These are phyloP conservation scores for Caerostris darwini DNA, from an alignment of 1,140 invertebrate genomes.

Conservation along the genomic window DNA sequence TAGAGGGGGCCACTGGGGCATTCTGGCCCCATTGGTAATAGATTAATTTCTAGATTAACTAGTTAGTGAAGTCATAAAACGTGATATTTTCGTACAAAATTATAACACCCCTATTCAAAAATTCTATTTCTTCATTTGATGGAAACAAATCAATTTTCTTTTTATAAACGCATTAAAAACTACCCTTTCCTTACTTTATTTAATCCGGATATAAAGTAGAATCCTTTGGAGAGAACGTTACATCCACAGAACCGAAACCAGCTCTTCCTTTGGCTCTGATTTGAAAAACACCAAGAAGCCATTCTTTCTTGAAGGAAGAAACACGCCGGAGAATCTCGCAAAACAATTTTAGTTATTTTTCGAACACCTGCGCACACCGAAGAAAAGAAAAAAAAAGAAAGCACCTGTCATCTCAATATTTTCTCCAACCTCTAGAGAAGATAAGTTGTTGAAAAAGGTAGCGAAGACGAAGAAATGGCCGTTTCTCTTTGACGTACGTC, in stretches of 20 bases:
- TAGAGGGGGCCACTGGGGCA: no score
- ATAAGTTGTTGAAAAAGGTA: slow-evolving; percentile 11
- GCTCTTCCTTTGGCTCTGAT: neutral
- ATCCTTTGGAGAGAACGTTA: neutral
- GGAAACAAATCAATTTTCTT: no score
- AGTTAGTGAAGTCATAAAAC: no score
- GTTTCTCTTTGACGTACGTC: neutral
- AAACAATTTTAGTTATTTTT: slow-evolving; percentile 34
- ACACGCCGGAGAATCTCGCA: neutral
- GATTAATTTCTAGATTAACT: no score
- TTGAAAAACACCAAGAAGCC: neutral
- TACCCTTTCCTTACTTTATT: neutral
- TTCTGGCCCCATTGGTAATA: no score
- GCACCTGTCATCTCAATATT: neutral
- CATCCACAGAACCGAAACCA: neutral
- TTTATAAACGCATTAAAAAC: no score
- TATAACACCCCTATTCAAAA: no score
- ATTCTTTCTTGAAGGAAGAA: neutral
- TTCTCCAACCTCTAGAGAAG: neutral
- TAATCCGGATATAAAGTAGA: neutral
- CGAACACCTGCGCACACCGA: neutral
- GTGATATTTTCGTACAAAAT: no score
- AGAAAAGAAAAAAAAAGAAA: no score
- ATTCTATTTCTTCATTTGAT: no score
- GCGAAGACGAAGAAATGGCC: neutral